Evolutionary conservation across 2,113 vertebrate species (phyloP).

Genomic region (rabbit (Oryctolagus cuniculus)): DNA sequence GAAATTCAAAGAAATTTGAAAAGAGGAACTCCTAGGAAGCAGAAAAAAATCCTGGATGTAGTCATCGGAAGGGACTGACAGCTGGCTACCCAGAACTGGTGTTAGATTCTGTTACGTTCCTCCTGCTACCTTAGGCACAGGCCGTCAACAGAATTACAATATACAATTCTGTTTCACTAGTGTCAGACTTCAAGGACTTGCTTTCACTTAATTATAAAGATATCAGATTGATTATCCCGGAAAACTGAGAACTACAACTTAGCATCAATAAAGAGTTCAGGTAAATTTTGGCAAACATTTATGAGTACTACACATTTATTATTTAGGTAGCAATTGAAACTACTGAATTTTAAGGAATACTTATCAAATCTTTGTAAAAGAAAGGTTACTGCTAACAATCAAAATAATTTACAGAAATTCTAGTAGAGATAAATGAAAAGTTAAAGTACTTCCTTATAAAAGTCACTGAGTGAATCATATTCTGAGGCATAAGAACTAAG

Average conservation of each 20-base stretch:
- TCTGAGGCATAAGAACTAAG: background rate
- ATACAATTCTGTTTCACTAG: constrained; percentile 32
- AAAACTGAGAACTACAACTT: constrained; percentile 42
- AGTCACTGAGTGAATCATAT: background rate
- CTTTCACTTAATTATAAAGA: constrained; percentile 73
- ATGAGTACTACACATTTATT: constrained; percentile 59
- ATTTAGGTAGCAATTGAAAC: background rate
- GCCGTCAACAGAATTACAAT: background rate
- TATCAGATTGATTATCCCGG: constrained; percentile 49
- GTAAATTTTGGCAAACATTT: constrained; percentile 32
- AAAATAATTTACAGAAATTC: background rate
- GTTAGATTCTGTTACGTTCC: background rate
- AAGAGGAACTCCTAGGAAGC: background rate
- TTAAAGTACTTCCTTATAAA: background rate
- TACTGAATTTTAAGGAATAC: constrained; percentile 17
- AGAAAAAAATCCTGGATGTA: background rate
- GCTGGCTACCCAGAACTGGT: fast-evolving
- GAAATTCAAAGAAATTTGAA: background rate
- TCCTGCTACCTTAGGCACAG: fast-evolving
- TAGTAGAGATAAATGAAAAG: constrained; percentile 26
- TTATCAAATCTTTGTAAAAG: constrained; percentile 45
- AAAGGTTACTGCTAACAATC: constrained; percentile 17
- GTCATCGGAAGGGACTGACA: background rate
- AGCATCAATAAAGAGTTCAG: constrained; percentile 44
- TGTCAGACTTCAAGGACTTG: constrained; percentile 28